Evolutionary conservation across 92 coral and sea anemone genomes (phyloP), one percentile per base, ranked within the genome.

Genomic region (Ricordea florida): DNA sequence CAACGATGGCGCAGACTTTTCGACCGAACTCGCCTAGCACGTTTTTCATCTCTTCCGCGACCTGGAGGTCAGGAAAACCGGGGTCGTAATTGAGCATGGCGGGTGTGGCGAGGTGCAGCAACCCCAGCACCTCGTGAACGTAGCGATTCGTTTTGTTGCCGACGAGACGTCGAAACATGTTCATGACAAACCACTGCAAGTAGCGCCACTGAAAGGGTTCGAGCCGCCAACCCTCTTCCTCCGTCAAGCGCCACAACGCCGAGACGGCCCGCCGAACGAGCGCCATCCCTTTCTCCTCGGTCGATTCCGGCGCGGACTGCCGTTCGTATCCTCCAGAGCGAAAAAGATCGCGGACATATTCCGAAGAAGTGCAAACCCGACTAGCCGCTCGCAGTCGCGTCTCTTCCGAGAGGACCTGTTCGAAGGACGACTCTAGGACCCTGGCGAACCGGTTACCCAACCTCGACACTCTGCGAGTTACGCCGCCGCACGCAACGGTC

Each of bases 401-500:
- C n/a, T 40, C 67, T 20, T 36, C 67, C 10, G 67, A 36, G 5
- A 18, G 5, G 6, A 36, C 47, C 24, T 36, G 67, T 2, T 30
- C 67, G 10, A 60, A 17, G 17, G 67, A 60, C 18, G 47, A 36
- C 38, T 60, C 48, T 10, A 37, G 49, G 9, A 38, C 10, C 3
- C 51, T 48, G 22, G 47, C 69, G 27, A 62, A 62, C 0, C 69
- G 51, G n/a, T 62, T 62, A 10, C 69, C 69, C 50, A 62, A 4
- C 6, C 34, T 36, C 13, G 69, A 62, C 13, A 62, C 33, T 0
- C 51, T 48, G 26, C 17, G 16, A 10, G 0, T 23, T 24, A 14
- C 11, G 1, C 47, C 69, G 7, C 10, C 9, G 7, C 25, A 2
- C 15, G 24, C 11, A 2, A 38, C 69, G 23, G 49, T 24, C 8